Percentiles rank a stretch among this genome's conserved stretches.
Conservation (phyloP, 2,888 invertebrate species). For the Deroplatys truncata region DNA sequence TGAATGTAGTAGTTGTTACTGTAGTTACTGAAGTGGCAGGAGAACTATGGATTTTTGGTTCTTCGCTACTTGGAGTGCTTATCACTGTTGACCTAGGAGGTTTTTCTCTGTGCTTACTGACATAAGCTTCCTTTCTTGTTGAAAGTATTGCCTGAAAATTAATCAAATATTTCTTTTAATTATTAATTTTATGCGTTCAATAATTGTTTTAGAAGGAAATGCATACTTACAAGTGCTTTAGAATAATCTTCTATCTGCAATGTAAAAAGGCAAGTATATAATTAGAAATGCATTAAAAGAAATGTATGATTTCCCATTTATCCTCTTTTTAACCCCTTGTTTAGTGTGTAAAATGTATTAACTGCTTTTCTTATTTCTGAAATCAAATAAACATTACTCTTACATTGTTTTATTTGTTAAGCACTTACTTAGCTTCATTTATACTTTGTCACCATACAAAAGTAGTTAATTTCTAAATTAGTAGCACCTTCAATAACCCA, state of each 20-base stretch:
- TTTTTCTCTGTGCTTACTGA: constrained; percentile 12
- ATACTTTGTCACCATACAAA: background rate
- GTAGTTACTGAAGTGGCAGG: background rate
- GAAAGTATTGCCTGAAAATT: constrained; percentile 28
- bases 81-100: background rate
- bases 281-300: background rate
- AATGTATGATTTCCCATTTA: background rate
- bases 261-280: background rate
- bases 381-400: background rate
- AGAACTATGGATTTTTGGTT: background rate
- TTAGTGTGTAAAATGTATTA: background rate
- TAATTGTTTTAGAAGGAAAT: background rate
- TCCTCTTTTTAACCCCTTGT: background rate
- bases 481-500: constrained; percentile 16
- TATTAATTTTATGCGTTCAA: background rate
- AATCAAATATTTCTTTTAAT: background rate
- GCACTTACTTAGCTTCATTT: background rate
- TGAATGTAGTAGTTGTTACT: background rate
- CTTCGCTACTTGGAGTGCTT: background rate
- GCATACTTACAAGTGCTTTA: background rate
- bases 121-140: constrained; percentile 26
- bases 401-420: background rate
- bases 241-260: background rate
- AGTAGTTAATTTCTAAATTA: background rate
- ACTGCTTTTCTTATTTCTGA: background rate